These are phyloP conservation scores for Anadara kagoshimensis DNA, from an alignment of 1,140 invertebrate genomes.

Conservation along the genomic window DNA sequence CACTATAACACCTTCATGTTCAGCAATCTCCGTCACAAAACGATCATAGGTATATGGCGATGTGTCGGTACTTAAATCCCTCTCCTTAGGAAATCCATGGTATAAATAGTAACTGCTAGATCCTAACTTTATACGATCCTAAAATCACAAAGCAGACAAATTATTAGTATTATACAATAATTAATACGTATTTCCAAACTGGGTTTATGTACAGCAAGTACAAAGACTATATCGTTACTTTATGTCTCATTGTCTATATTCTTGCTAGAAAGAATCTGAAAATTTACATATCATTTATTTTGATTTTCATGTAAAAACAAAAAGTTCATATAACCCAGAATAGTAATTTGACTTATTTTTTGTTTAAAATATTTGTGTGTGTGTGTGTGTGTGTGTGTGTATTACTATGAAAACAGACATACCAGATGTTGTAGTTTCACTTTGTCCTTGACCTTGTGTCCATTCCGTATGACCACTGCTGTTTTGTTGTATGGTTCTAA, in stretches of 20 bases:
- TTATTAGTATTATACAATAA: neutral
- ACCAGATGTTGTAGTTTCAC: slow-evolving; percentile 77
- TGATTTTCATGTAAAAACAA: too few relatives aligned
- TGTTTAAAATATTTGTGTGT: too few relatives aligned
- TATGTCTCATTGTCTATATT: too few relatives aligned
- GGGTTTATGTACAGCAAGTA: too few relatives aligned
- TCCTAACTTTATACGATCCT: slow-evolving; percentile 61
- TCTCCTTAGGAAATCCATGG: slow-evolving; percentile 50
- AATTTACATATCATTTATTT: too few relatives aligned
- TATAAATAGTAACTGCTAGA: slow-evolving; percentile 58
- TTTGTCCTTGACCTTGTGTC: slow-evolving; percentile 71
- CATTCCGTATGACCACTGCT: slow-evolving; percentile 74
- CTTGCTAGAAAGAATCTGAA: too few relatives aligned
- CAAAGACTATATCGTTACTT: too few relatives aligned
- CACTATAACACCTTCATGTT: slow-evolving; percentile 52
- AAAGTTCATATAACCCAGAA: too few relatives aligned
- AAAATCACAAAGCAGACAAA: neutral
- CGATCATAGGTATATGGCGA: slow-evolving; percentile 53
- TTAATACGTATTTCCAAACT: too few relatives aligned
- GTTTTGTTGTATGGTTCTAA: slow-evolving; percentile 31
- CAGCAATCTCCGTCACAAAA: slow-evolving; percentile 62
- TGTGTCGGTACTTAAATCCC: slow-evolving; percentile 32
- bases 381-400: neutral
- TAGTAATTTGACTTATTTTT: too few relatives aligned
- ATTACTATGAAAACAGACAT: slow-evolving; percentile 47